Percentiles rank a stretch among this genome's conserved stretches.
These are phyloP conservation scores for Cromileptes altivelis DNA, from an alignment of 2,113 vertebrate species.

Conservation along the genomic window DNA sequence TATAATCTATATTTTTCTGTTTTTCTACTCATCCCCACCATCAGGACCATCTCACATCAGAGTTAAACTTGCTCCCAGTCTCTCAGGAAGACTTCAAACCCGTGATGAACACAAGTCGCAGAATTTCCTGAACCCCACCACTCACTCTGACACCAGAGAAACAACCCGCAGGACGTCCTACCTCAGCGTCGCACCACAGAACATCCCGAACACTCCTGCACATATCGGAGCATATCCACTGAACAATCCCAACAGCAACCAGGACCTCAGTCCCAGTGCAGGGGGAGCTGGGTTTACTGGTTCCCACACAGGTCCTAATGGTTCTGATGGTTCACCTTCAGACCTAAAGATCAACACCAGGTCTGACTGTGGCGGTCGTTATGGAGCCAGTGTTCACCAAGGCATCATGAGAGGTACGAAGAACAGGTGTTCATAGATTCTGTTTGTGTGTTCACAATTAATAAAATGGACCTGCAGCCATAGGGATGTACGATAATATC, in stretches of 20 bases:
- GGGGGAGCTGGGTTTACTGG: background rate
- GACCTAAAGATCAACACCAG: background rate
- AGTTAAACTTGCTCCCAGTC: background rate
- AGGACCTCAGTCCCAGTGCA: background rate
- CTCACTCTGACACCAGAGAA: background rate
- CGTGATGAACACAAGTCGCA: background rate
- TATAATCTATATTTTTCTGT: background rate
- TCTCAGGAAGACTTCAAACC: background rate
- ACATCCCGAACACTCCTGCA: background rate
- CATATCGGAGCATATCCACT: background rate
- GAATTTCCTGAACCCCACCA: background rate
- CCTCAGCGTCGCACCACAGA: background rate
- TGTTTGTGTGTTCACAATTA: too few relatives aligned
- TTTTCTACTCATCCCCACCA: background rate
- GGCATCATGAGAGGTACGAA: constrained; percentile 49
- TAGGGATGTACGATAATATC: too few relatives aligned
- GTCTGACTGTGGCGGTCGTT: background rate
- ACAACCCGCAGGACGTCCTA: background rate
- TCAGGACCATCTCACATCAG: constrained; percentile 1
- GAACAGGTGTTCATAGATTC: too few relatives aligned
- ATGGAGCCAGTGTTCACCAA: constrained; percentile 46
- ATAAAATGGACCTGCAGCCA: too few relatives aligned
- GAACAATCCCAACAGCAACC: background rate
- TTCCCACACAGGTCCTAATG: background rate
- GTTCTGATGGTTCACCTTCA: background rate